Evolutionary conservation across 2,888 invertebrate species (phyloP), one percentile per base, ranked within the genome.

Genomic region (Drosophila mettleri): DNA sequence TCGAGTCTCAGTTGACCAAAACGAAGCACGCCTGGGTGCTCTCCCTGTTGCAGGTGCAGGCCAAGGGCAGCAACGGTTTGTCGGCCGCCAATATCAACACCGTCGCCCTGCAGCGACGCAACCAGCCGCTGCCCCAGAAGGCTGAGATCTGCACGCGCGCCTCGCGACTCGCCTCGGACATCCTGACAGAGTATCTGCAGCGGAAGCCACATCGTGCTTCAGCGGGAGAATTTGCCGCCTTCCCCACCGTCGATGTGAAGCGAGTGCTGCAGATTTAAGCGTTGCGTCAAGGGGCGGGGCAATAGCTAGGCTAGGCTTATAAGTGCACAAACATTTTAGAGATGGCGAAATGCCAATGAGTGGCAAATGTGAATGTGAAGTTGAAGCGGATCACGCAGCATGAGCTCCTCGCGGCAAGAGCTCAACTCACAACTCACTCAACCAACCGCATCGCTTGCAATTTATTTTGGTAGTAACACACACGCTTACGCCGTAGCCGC

Each of bases 1-100:
- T 95, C 58, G 93, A 93, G 63, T 93, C 93, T 52, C 94, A 94
- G 83, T 92, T 94, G 38, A 92, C 93, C 22, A 92, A 92, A 71
- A 91, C 94, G 78, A 93, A 94, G 90, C 93, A 93, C 78, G 91
- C 91, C 55, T 92, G 92, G 91, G 90, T 91, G 18, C 77, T 92
- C 57, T 92, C 92, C 2, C 78, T 92, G 62, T 79, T 92, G 45
- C 91, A 92, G 66, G 72, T 86, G 54, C 80, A 77, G 49, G 75
- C 78, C 14, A 70, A 77, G 10, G 68, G 65, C 6, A n/a, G 34
- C 10, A 46, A 38, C 5, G n/a, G 63, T 51, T 14, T 39, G 12
- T 29, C 66, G 43, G 20, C 74, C 51, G 41, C 73, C 68, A 67
- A 75, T 69, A 24, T 86, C n/a, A 63, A 84, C 41, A 65, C 69